Percentiles rank a stretch among this genome's conserved stretches.
Conservation (phyloP, 2,113 vertebrate species). For the Siphamia tubifer region DNA sequence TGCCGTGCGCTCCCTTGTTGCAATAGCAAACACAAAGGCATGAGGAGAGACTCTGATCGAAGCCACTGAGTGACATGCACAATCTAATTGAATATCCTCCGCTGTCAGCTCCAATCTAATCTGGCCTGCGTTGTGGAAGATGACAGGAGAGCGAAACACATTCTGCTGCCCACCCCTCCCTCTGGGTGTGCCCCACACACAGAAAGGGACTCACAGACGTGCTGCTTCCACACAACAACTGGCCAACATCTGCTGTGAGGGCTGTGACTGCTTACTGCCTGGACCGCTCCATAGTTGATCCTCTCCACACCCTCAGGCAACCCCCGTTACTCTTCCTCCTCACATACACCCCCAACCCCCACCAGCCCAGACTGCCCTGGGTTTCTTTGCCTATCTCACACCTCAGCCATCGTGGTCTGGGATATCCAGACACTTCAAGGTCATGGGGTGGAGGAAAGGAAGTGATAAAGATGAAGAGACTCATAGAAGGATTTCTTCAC, state of each 20-base stretch:
- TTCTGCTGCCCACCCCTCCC: slow-evolving; percentile 61
- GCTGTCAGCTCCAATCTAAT: slow-evolving; percentile 84
- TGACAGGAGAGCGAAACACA: slow-evolving; percentile 75
- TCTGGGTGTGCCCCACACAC: slow-evolving; percentile 61
- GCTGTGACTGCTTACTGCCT: slow-evolving; percentile 33
- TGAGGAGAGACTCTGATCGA: slow-evolving; percentile 72
- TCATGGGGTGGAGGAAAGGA: slow-evolving; percentile 3
- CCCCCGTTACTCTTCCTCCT: slow-evolving; percentile 31
- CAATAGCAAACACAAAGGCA: slow-evolving; percentile 71
- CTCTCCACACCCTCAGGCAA: slow-evolving; percentile 44
- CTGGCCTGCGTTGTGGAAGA: slow-evolving; percentile 75
- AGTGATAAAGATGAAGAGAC: background rate
- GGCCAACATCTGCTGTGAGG: slow-evolving; percentile 70
- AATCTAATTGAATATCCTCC: slow-evolving; percentile 84
- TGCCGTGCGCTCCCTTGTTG: slow-evolving; percentile 50
- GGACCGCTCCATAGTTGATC: slow-evolving; percentile 3
- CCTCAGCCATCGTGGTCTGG: slow-evolving; percentile 43
- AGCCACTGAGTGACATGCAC: slow-evolving; percentile 82
- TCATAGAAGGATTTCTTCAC: background rate
- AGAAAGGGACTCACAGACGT: slow-evolving; percentile 44
- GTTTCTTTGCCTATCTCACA: slow-evolving; percentile 56
- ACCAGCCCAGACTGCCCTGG: slow-evolving; percentile 24
- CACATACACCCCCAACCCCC: slow-evolving; percentile 23
- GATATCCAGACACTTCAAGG: slow-evolving; percentile 55
- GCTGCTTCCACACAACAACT: slow-evolving; percentile 69